Evolutionary conservation across 2,888 invertebrate genomes (phyloP).

Genomic region (Callyntrura sp.): DNA sequence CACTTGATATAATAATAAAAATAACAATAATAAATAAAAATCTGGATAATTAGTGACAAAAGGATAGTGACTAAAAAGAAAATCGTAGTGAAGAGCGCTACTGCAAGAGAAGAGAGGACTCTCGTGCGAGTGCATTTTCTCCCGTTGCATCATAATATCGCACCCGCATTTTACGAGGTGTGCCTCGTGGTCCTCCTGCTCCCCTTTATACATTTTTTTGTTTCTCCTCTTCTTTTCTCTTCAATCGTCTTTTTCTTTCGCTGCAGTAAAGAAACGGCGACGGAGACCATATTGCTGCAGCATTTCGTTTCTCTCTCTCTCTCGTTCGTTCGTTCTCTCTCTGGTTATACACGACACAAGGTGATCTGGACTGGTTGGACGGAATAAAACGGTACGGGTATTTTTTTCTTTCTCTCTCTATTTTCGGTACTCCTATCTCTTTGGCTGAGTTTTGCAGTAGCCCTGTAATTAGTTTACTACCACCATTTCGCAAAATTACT

Average conservation of each 20-base stretch:
- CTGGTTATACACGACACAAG: conserved; percentile 20
- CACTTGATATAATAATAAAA: too few species aligned
- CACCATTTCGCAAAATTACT: too few species aligned
- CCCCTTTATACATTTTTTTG: neutral
- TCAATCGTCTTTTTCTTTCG: neutral
- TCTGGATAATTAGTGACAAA: too few species aligned
- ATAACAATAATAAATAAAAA: too few species aligned
- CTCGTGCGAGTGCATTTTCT: conserved; percentile 45
- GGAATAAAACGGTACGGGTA: neutral
- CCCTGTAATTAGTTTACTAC: too few species aligned
- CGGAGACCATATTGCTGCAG: conserved; percentile 38
- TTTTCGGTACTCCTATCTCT: neutral
- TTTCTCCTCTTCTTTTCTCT: conserved; percentile 12
- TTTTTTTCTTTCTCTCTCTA: neutral
- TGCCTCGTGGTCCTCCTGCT: conserved; percentile 70
- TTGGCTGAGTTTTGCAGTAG: too few species aligned
- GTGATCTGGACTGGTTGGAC: conserved; percentile 23
- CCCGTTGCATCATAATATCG: conserved; percentile 31
- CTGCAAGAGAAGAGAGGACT: too few species aligned
- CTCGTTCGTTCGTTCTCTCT: too few species aligned
- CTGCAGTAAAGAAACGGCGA: conserved; percentile 43
- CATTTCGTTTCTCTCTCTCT: conserved; percentile 38
- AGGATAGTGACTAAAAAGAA: too few species aligned
- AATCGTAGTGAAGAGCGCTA: neutral
- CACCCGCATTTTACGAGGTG: conserved; percentile 72